Base-by-base conservation (phyloP, 2,888 invertebrate genomes). In the Auanema freiburgensis region DNA sequence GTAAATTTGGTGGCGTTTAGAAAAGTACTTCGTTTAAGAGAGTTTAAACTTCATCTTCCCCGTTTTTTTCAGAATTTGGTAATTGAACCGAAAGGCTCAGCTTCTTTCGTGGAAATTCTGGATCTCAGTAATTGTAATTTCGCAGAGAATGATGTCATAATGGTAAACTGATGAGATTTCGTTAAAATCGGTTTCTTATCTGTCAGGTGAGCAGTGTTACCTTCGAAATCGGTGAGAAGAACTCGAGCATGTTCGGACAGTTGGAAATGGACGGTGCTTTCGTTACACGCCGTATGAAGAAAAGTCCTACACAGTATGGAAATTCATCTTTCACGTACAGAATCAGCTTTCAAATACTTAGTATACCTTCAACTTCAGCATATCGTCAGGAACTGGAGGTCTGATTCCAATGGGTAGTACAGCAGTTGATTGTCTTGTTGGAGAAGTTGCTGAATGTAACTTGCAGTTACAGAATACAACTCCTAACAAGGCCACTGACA, bases 341-440 rank as follows among this genome's bases (percentile, higher is more conserved):
- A 5, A 33, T 33, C 33, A 33, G 3, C 8, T 5, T 8, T 33
- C 33, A 33, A 33, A n/a, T n/a, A 5, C 33, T 33, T 3, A 33
- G 8, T 33, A 33, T 33, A 33, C 8, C 4, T 33, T 3, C 3
- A 33, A 6, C 3, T 50, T 49, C 40, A 62, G 56, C 16, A 25
- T 62, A 21, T 42, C 50, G n/a, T 41, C 25, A 12, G 42, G 21
- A 10, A 42, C 21, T 5, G 62, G 62, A 14, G 62, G 62, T 49
- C 51, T 62, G 2, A 42, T n/a, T 2, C 24, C 52, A 1, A 57
- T 50, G 16, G 62, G 57, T 10, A 50, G 44, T 18, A 21, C 21
- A 10, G 52, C 49, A 11, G 57, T 69, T 2, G 57, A 66, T 12
- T 72, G 72, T 59, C 60, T 75, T 11, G 69, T 71, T 18, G 75